Evolutionary conservation across 2,888 invertebrate species (phyloP).

Genomic region (Tipula helvola): DNA sequence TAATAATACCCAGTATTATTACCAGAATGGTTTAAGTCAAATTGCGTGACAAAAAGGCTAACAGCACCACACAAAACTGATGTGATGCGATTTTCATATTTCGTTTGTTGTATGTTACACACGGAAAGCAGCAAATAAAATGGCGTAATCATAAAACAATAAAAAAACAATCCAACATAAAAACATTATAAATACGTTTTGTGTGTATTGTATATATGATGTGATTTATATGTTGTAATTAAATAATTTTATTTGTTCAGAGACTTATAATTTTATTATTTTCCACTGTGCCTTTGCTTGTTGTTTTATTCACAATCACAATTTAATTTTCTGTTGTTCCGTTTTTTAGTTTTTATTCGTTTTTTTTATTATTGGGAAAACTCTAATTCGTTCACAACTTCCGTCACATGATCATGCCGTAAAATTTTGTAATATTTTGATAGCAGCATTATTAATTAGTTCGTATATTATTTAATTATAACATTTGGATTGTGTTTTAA

Average conservation of each 20-base stretch:
- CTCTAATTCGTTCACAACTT: background rate
- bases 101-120: background rate
- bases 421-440: background rate
- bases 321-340: background rate
- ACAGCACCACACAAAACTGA: background rate
- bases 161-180: background rate
- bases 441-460: background rate
- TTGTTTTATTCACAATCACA: background rate
- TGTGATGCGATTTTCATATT: background rate
- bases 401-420: constrained; percentile 4
- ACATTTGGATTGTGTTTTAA: background rate
- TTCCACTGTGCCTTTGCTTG: background rate
- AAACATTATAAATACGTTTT: background rate
- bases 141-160: background rate
- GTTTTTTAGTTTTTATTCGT: background rate
- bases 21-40: background rate
- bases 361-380: background rate
- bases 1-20: background rate
- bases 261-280: background rate
- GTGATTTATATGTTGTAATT: background rate
- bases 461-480: background rate
- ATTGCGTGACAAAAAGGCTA: background rate
- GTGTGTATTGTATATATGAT: background rate
- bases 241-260: background rate
- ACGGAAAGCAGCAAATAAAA: background rate